Percentiles rank a stretch among this genome's conserved stretches.
Evolutionary conservation across 1,140 invertebrate species (phyloP).

Genomic region (Habropoda laboriosa): DNA sequence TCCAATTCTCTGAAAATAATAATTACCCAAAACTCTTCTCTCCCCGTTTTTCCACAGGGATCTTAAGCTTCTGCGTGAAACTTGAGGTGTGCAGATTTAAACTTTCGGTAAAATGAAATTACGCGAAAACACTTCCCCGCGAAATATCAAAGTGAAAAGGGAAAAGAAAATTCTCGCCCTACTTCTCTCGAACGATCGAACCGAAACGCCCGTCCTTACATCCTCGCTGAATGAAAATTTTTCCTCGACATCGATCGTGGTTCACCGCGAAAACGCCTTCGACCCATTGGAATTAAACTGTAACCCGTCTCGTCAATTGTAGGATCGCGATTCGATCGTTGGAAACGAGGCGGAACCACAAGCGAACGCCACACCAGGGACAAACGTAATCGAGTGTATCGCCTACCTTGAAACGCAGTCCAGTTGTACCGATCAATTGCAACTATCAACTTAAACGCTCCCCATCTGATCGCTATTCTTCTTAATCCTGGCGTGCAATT

Average conservation of each 20-base stretch:
- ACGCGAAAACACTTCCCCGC: no score
- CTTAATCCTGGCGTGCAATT: slow-evolving; percentile 9
- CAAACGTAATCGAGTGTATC: slow-evolving; percentile 3
- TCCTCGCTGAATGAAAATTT: background rate
- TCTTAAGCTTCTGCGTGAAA: no score
- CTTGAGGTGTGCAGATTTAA: no score
- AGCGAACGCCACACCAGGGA: background rate
- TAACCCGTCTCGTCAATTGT: background rate
- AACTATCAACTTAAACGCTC: slow-evolving; percentile 22
- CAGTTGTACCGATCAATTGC: slow-evolving; percentile 34
- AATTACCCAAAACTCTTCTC: no score
- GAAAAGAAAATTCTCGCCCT: no score
- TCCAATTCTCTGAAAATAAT: no score
- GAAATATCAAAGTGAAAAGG: no score
- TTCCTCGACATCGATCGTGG: background rate
- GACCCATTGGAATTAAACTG: background rate
- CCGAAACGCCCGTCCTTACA: no score
- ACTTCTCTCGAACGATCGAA: no score
- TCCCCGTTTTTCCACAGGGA: no score
- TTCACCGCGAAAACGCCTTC: background rate
- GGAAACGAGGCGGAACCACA: background rate
- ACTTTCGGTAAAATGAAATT: no score
- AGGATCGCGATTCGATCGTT: background rate
- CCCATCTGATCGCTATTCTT: background rate
- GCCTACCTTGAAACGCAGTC: slow-evolving; percentile 20